Evolutionary conservation across 1,140 invertebrate genomes (phyloP), one percentile per base, ranked within the genome.

Genomic region (Oppia nitens): DNA sequence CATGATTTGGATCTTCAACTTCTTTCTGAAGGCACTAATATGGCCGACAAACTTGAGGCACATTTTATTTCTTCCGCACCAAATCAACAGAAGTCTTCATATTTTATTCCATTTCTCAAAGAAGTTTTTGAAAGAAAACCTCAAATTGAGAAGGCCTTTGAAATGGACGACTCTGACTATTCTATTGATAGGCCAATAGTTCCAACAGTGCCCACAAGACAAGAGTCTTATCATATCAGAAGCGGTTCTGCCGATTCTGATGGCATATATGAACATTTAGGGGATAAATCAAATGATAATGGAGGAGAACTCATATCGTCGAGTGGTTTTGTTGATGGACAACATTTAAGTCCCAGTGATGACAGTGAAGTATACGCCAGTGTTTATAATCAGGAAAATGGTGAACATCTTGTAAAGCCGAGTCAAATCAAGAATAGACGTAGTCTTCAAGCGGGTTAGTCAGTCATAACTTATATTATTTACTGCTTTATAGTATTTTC

Each of bases 121-220:
- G 87, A 90, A 72, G 87, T 90, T 17, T 93, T 88, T 87, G 88
- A 93, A 66, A 86, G 89, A 65, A 93, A 95, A 66, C 86, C 87
- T 29, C 87, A 93, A 73, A 92, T 93, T 57, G 91, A 95, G 68
- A 84, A 87, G 69, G 85, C 85, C 1, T 87, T 93, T 72, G 83
- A 87, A 67, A 81, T 92, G 78, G 87, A 91, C 71, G 86, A 85
- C 71, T 83, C 78, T 20, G 59, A 25, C 21, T 51, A 47, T 26
- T 24, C 17, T 17, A 11, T 11, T 51, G 20, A 17, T 52, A 12
- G 25, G 3, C n/a, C 45, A 50, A 32, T 54, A 24, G 28, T 52
- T 47, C 20, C 59, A 40, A 27, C 27, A 47, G 12, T 24, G 11
- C 21, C 57, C 24, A 28, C 25, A 32, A 12, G 68, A 11, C 67